Evolutionary conservation across 2,797 vertebrate species (phyloP).

Genomic region (Sciurus vulgaris): DNA sequence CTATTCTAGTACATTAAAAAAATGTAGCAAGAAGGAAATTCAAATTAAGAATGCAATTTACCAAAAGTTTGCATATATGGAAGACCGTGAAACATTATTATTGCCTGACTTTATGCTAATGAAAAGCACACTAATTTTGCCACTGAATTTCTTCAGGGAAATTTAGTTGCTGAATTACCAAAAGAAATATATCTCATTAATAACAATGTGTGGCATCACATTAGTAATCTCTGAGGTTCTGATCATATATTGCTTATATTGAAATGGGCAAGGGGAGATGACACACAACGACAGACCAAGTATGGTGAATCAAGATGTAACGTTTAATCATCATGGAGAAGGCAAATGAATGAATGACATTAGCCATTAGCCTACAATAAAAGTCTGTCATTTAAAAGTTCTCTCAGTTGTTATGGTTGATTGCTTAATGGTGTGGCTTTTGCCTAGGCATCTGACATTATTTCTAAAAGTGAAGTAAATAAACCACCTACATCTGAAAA

Average conservation of each 20-base stretch:
- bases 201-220: not conserved
- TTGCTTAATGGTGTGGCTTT: not conserved
- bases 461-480: not conserved
- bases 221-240: not conserved
- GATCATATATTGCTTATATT: not conserved
- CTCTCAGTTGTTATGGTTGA: not conserved
- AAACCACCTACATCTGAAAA: not conserved
- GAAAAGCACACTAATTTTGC: not conserved
- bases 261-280: not conserved
- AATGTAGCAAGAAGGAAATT: not conserved
- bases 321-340: not conserved
- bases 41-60: not conserved
- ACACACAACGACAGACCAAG: not conserved
- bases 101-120: not conserved
- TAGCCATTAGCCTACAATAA: not conserved
- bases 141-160: not conserved
- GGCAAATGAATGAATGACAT: not conserved
- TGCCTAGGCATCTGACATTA: not conserved
- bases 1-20: not conserved
- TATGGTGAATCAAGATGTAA: not conserved
- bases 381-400: not conserved
- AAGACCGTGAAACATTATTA: not conserved
- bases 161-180: not conserved
- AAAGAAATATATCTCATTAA: not conserved
- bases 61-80: not conserved